Conservation (phyloP, 23 tunicate genomes). For the Botrylloides violaceus region DNA sequence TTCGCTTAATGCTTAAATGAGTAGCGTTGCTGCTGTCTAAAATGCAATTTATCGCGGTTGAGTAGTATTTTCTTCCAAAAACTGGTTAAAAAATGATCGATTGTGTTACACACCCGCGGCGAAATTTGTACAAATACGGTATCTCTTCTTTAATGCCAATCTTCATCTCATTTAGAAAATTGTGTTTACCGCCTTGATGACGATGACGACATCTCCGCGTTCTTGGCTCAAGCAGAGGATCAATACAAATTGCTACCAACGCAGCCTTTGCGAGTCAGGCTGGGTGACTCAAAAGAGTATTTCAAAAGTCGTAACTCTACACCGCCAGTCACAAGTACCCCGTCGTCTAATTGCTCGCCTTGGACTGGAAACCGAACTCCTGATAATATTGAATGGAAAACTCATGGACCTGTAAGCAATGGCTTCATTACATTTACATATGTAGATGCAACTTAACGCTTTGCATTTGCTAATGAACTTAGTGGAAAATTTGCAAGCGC, state of each 20-base stretch:
- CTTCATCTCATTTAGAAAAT: conserved; percentile 30
- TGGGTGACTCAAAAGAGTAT: conserved; percentile 36
- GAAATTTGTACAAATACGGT: not conserved
- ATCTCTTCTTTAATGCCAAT: not conserved
- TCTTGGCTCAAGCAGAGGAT: conserved; percentile 90
- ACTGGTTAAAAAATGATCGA: not conserved
- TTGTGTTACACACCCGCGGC: not conserved
- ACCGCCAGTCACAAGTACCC: conserved; percentile 20
- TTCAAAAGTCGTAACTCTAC: conserved; percentile 17
- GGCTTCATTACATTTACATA: not conserved
- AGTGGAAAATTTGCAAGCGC: too few species aligned
- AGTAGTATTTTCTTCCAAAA: not conserved
- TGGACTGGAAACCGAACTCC: conserved; percentile 4
- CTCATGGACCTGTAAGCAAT: not conserved
- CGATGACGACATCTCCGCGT: conserved; percentile 46
- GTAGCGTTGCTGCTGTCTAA: not conserved
- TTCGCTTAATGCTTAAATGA: not conserved
- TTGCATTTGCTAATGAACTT: too few species aligned
- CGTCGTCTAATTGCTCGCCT: not conserved
- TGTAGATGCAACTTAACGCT: too few species aligned
- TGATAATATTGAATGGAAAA: not conserved
- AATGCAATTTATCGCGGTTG: not conserved
- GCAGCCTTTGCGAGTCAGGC: conserved; percentile 50
- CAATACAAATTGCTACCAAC: conserved; percentile 67
- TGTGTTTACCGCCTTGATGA: conserved; percentile 38